Evolutionary conservation across 1,140 invertebrate genomes (phyloP), one percentile per base, ranked within the genome.

Genomic region (Amphibalanus amphitrite): DNA sequence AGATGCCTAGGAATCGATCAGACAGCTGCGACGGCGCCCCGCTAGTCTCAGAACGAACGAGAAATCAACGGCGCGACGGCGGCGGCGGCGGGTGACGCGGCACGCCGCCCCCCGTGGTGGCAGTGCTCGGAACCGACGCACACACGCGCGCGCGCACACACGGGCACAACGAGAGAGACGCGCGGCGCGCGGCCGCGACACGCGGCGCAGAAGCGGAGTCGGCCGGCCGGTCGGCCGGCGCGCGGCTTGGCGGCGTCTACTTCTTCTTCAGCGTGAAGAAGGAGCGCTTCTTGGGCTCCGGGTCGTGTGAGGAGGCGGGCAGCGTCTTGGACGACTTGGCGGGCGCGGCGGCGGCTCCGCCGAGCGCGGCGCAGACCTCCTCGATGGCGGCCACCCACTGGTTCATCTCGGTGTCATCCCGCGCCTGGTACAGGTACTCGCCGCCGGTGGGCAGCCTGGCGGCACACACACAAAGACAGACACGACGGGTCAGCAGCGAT

Each of bases 231-330:
- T 70, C 40, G 47, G 40, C 10, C 70, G 67, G 25, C 69, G 64
- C 47, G n/a, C 69, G 17, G 69, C 64, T 47, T n/a, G n/a, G n/a
- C n/a, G n/a, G n/a, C 67, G 25, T 67, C 91, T 87, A 94, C 88
- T 94, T 95, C 86, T 96, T 96, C 86, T 97, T 97, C 78, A 97
- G 85, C 78, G 94, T 97, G 85, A 97, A 96, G 86, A 97, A 96
- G 81, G 91, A 91, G 81, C 91, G 86, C 79, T 90, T 86, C 84
- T 97, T 97, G 77, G 90, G 88, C 82, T 95, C 92, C 78, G 89
- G 88, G 76, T 82, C 78, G 80, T 89, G 86, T 77, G 85, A 87
- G 74, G 89, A 89, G 0, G 86, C 84, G 70, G 94, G 94, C 78
- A 97, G 84, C 74, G 94, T 97, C 80, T 95, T 92, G 23, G 77